Conservation (phyloP, 2,797 vertebrate genomes). For the Lerista edwardsae region DNA sequence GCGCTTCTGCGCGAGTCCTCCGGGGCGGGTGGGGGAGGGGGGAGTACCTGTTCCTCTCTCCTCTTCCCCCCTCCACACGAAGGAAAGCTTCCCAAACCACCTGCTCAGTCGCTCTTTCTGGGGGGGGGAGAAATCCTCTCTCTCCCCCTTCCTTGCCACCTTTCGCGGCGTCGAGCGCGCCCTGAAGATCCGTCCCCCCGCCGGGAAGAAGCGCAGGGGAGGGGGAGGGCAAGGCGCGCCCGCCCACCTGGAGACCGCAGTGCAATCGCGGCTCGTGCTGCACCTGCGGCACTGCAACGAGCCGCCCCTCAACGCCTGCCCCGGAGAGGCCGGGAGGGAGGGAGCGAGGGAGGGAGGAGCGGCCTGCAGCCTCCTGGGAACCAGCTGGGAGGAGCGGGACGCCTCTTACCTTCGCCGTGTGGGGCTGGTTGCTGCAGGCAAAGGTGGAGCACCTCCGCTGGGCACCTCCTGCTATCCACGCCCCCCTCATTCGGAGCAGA, state of each 20-base stretch:
- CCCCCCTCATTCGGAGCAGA: not conserved
- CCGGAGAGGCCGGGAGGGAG: too few species aligned
- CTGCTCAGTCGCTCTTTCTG: not conserved
- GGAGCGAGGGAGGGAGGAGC: not conserved
- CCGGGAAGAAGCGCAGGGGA: too few species aligned
- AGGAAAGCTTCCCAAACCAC: not conserved
- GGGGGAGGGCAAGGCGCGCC: too few species aligned
- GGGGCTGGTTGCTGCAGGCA: not conserved
- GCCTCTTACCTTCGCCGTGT: too few species aligned
- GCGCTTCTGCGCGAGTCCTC: not conserved
- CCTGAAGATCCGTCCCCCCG: too few species aligned
- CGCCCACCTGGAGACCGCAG: not conserved
- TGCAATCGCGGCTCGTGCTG: not conserved
- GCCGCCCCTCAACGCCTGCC: not conserved
- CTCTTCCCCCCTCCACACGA: not conserved
- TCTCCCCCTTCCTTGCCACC: not conserved
- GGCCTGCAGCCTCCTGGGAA: not conserved
- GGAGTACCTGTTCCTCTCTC: not conserved
- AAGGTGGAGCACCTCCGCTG: not conserved
- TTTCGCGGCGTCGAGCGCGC: accelerated
- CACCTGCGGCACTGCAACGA: not conserved
- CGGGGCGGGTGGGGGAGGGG: not conserved
- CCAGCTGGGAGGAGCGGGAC: not conserved
- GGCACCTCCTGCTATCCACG: accelerated
- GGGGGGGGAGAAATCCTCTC: not conserved